These are phyloP conservation scores for Hyalella azteca DNA, from an alignment of 2,888 invertebrate species.

Conservation along the genomic window DNA sequence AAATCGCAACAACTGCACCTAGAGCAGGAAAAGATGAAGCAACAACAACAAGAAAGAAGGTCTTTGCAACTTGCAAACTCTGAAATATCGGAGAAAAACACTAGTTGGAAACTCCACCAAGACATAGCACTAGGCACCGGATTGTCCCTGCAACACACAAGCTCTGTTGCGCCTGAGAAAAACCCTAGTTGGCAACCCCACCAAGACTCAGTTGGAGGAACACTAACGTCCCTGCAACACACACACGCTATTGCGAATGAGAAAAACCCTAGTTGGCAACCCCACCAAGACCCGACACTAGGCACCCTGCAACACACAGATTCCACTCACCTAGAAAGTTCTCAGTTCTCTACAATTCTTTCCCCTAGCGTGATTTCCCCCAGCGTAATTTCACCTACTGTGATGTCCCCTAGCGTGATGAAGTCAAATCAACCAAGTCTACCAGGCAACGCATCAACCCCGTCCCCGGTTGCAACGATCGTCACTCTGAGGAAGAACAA, in stretches of 20 bases:
- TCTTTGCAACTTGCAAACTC: neutral
- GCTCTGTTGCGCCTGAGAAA: neutral
- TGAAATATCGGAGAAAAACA: too few relatives aligned
- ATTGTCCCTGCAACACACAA: neutral
- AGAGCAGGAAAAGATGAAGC: conserved; percentile 13
- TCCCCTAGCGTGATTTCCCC: too few relatives aligned
- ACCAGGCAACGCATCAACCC: neutral
- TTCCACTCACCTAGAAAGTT: too few relatives aligned
- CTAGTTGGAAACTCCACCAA: neutral
- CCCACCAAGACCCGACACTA: neutral
- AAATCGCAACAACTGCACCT: conserved; percentile 14
- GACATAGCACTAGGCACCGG: neutral
- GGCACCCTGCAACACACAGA: neutral
- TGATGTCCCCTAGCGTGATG: neutral
- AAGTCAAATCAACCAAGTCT: neutral
- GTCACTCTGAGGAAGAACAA: conserved; percentile 42
- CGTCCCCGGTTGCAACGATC: neutral
- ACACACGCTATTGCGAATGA: neutral
- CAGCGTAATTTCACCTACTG: too few relatives aligned
- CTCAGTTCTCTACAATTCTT: too few relatives aligned
- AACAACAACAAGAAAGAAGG: neutral
- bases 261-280: neutral
- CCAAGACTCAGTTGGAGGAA: neutral
- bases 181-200: neutral
- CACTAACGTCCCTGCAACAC: neutral